These are phyloP conservation scores for Pao palembangensis DNA, from an alignment of 2,113 vertebrate species.

Conservation along the genomic window DNA sequence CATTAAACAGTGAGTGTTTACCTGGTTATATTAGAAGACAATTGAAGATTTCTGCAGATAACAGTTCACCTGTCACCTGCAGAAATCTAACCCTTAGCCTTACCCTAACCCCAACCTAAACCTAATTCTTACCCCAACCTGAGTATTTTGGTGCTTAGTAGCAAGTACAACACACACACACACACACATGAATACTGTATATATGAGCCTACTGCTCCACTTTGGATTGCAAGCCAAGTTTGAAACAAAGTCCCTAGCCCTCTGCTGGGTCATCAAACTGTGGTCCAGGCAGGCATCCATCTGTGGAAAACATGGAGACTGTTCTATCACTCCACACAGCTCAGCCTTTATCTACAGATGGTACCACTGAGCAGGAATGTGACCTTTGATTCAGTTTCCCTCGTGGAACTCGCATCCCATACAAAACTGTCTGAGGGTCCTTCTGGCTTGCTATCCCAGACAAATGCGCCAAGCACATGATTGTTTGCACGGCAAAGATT, in stretches of 20 bases:
- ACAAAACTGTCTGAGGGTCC: constrained; percentile 37
- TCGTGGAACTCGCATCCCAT: constrained; percentile 49
- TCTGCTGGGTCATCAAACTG: constrained; percentile 73
- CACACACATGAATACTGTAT: constrained; percentile 14
- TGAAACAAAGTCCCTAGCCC: constrained; percentile 69
- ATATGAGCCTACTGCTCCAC: constrained; percentile 48
- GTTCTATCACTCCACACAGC: constrained; percentile 68
- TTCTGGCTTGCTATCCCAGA: constrained; percentile 32
- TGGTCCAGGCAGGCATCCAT: constrained; percentile 76
- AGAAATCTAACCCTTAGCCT: constrained; percentile 21
- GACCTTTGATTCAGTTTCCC: constrained; percentile 72
- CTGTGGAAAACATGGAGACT: constrained; percentile 75
- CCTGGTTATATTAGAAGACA: constrained; percentile 20
- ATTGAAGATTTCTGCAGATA: constrained; percentile 35
- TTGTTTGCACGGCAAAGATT: constrained; percentile 60
- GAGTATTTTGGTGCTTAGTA: too few relatives aligned
- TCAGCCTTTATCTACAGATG: constrained; percentile 77
- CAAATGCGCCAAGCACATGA: constrained; percentile 52
- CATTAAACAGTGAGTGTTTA: not conserved
- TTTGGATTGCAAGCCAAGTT: constrained; percentile 65
- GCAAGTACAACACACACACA: not conserved
- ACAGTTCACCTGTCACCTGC: constrained; percentile 59
- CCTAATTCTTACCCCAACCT: too few relatives aligned
- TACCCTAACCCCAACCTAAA: too few relatives aligned
- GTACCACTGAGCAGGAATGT: constrained; percentile 73